Percentiles rank a stretch among this genome's conserved stretches.
Conservation (phyloP, 2,888 invertebrate genomes). For the Limnephilus auricula region DNA sequence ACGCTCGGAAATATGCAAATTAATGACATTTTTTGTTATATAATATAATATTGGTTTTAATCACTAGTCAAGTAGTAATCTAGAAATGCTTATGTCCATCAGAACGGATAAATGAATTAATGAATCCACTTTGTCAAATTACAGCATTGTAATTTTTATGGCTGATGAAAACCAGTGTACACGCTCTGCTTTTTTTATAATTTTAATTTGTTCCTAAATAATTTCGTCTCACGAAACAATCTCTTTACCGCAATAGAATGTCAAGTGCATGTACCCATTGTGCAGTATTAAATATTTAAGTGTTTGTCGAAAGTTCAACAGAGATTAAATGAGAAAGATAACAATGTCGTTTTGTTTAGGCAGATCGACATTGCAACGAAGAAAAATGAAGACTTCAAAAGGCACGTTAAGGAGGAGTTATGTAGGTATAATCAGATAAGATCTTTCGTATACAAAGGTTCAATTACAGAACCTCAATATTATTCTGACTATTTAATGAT, state of each 20-base stretch:
- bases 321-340: conserved; percentile 6
- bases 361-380: background rate
- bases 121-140: conserved; percentile 7
- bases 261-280: conserved; percentile 12
- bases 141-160: conserved; percentile 4
- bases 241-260: conserved; percentile 15
- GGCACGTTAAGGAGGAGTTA: background rate
- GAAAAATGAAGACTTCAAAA: background rate
- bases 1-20: no score
- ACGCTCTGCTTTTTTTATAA: background rate
- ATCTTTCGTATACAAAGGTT: background rate
- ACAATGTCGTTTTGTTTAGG: background rate
- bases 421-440: background rate
- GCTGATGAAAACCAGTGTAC: background rate
- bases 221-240: background rate
- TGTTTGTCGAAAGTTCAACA: conserved; percentile 15
- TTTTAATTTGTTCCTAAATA: background rate
- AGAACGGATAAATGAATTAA: background rate
- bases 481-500: no score
- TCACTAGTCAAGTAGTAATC: background rate
- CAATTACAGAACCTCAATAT: background rate
- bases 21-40: no score
- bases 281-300: background rate
- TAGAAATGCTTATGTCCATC: background rate
- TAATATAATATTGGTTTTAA: no score